Evolutionary conservation across 2,888 invertebrate species (phyloP), one percentile per base, ranked within the genome.

Genomic region (Hylaea fasciaria): DNA sequence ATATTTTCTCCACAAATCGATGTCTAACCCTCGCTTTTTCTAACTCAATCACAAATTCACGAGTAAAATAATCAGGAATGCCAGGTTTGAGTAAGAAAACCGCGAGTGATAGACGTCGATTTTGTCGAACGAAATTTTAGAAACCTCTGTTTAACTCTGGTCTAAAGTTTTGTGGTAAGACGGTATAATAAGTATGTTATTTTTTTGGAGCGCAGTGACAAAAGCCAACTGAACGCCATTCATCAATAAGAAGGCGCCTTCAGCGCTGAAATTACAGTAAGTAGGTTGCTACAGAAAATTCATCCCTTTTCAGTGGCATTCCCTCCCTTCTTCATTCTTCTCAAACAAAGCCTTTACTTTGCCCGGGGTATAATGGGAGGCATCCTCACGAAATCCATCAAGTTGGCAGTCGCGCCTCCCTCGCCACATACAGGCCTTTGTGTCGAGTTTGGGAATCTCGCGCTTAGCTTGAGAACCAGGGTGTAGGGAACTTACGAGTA

Each of bases 361-460:
- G 41, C 29, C 13, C 17, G 17, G 14, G 35, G 22, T 43, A 56
- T 39, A 57, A 57, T 11, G 14, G 51, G 41, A 22, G 45, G 39
- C 37, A 47, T 56, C 50, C 50, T 52, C 52, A 57, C 47, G 56
- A 55, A 60, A 64, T 55, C 51, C 61, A 64, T 64, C 65, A 64
- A 52, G 52, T n/a, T 11, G 16, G 22, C 53, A 59, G 60, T 54
- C 59, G 53, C 53, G 64, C 62, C 67, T 53, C 64, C 56, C 51
- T 47, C 39, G 48, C 39, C 47, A 55, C 55, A 51, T 59, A 62
- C 56, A 62, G n/a, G n/a, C n/a, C n/a, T n/a, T n/a, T n/a, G n/a
- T n/a, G n/a, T n/a, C n/a, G n/a, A n/a, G n/a, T 50, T 62, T 54
- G 52, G 43, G 44, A 65, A 70, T 70, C 68, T 68, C 53, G n/a